phyloP scores from a whole-genome alignment of 2,888 invertebrate genomes.

The Caradrina clavipalpis region DNA sequence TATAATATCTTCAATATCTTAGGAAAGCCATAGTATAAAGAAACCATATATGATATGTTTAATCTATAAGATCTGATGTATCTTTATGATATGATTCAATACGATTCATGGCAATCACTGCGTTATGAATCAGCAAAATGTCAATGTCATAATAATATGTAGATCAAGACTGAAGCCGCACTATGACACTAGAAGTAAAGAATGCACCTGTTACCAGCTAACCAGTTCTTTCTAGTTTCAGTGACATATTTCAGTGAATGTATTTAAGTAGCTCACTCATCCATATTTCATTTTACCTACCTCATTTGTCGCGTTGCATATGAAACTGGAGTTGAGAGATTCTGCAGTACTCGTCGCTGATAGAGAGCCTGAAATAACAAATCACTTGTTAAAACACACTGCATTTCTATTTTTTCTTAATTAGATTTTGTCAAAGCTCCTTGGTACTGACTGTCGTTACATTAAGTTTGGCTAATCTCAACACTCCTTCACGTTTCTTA shows the following conservation, averaged over 20 bases:
- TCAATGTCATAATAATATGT: neutral
- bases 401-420: neutral
- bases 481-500: slow-evolving; percentile 74
- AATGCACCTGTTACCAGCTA: neutral
- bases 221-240: neutral
- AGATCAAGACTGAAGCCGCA: slow-evolving; percentile 17
- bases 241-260: neutral
- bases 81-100: no score
- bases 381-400: neutral
- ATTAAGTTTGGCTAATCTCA: slow-evolving; percentile 74
- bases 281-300: slow-evolving; percentile 73
- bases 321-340: slow-evolving; percentile 96
- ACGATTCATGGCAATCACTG: neutral
- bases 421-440: neutral
- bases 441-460: slow-evolving; percentile 72
- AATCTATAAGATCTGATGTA: no score
- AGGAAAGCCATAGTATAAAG: no score
- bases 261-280: no score
- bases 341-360: slow-evolving; percentile 97
- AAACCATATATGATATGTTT: no score
- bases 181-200: neutral
- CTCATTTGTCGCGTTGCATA: slow-evolving; percentile 96
- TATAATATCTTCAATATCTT: no score
- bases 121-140: neutral
- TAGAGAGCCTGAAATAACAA: slow-evolving; percentile 91